Conservation (phyloP, 2,888 invertebrate species). For the Branchipolynoe longqiensis region DNA sequence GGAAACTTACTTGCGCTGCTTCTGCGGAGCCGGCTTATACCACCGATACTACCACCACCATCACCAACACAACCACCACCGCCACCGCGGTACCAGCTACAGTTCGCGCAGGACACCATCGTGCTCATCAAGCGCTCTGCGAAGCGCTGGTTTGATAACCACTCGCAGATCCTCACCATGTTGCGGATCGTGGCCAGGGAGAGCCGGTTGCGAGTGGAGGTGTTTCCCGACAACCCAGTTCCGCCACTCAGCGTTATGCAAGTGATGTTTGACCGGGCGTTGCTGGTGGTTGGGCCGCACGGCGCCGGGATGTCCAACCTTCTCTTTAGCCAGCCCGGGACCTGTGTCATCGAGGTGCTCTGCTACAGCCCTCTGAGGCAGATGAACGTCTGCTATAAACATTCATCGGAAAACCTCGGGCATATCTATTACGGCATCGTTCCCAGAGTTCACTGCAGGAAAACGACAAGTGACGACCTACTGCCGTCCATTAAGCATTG, state of each 20-base stretch:
- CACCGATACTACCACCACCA: too few relatives aligned
- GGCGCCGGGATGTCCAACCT: slow-evolving; percentile 61
- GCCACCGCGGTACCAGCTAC: neutral
- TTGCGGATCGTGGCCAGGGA: neutral
- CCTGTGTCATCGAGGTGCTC: slow-evolving; percentile 57
- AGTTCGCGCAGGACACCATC: neutral
- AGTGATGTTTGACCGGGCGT: slow-evolving; percentile 53
- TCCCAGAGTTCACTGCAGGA: neutral
- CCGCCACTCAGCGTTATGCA: slow-evolving; percentile 44
- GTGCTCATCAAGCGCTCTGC: slow-evolving; percentile 62
- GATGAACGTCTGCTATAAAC: slow-evolving; percentile 53
- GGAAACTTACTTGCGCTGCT: neutral
- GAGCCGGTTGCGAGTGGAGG: slow-evolving; percentile 31
- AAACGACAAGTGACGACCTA: neutral
- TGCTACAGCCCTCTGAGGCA: neutral
- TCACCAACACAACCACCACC: too few relatives aligned
- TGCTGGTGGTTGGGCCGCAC: slow-evolving; percentile 58
- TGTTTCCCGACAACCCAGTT: slow-evolving; percentile 60
- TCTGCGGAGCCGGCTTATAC: slow-evolving; percentile 7
- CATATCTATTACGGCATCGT: slow-evolving; percentile 55
- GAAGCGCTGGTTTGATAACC: slow-evolving; percentile 52
- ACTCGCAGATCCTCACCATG: slow-evolving; percentile 25
- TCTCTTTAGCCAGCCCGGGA: slow-evolving; percentile 59
- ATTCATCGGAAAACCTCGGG: slow-evolving; percentile 45
- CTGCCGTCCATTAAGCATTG: neutral